Conservation (phyloP, 2,113 vertebrate species). For the Rissa tridactyla region DNA sequence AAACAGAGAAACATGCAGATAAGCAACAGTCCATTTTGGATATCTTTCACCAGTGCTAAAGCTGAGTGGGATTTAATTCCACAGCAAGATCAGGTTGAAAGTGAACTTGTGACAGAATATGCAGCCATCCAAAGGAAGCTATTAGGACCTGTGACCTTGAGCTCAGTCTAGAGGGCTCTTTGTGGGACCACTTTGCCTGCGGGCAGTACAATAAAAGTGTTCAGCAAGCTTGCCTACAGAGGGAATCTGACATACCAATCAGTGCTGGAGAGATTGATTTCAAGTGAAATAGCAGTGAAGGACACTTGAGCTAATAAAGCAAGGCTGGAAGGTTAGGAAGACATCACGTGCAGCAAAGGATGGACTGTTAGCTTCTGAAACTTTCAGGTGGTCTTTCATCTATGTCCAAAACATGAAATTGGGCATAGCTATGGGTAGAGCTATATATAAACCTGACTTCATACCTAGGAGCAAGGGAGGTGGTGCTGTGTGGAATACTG, state of each 20-base stretch:
- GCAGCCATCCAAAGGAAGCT: slow-evolving; percentile 27
- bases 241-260: slow-evolving; percentile 60
- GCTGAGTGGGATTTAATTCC: background rate
- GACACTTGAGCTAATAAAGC: slow-evolving; percentile 49
- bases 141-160: slow-evolving; percentile 49
- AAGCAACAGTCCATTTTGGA: background rate
- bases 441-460: background rate
- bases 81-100: background rate
- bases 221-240: slow-evolving; percentile 32
- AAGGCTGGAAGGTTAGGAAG: background rate
- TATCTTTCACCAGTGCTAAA: background rate
- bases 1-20: background rate
- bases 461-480: background rate
- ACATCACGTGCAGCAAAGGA: background rate
- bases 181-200: slow-evolving; percentile 41
- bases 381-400: background rate
- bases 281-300: slow-evolving; percentile 45
- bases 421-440: background rate
- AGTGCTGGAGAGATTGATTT: slow-evolving; percentile 52
- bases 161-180: slow-evolving; percentile 46
- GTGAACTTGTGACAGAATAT: background rate
- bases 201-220: slow-evolving; percentile 27
- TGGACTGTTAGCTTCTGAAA: background rate
- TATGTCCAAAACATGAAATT: background rate
- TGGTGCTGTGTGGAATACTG: background rate